Base-by-base conservation (phyloP, 64 coral and sea anemone genomes). In the Montipora cactus region DNA sequence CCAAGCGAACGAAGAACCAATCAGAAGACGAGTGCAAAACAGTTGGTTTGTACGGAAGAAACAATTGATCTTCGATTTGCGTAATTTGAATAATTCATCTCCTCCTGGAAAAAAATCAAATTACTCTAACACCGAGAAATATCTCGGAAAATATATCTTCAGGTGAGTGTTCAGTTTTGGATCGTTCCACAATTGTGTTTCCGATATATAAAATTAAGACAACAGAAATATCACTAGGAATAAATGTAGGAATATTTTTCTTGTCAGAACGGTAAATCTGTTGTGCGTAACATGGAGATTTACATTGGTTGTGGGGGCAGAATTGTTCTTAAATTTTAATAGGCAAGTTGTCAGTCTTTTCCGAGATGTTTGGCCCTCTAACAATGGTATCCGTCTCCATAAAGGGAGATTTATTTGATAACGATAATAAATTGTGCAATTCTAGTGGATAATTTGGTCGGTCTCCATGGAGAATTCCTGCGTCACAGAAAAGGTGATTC, bases 21-120 rank as follows among this genome's bases (percentile, higher is more conserved):
- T 98, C 96, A 89, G 74, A 87, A 64, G 9, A 49, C 84, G 90
- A 49, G 90, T 59, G 49, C 75, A 61, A 83, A 95, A 84, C 94
- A 89, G 53, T 89, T 89, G 87, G 72, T 78, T 49, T 22, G 82
- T 59, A 57, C 6, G 67, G 89, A 95, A 95, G 50, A 89, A 95
- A 95, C 92, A 98, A 98, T 98, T 98, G 88, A 89, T 89, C 83
- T 45, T 57, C 45, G 23, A 76, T 89, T 77, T 37, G 37, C 37
- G 53, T 11, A 57, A 57, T 75, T 91, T 95, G 89, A 95, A 95
- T 97, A 95, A 95, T 97, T 97, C 76, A 97, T 92, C 20, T 80
- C 4, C 13, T 64, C 61, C 61, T 0, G 53, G 11, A 57, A 57
- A 57, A 11, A 57, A 8, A 6, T 11, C 53, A 6, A 57, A 0